These are phyloP conservation scores for Paralichthys olivaceus DNA, from an alignment of 2,113 vertebrate genomes.

Conservation along the genomic window DNA sequence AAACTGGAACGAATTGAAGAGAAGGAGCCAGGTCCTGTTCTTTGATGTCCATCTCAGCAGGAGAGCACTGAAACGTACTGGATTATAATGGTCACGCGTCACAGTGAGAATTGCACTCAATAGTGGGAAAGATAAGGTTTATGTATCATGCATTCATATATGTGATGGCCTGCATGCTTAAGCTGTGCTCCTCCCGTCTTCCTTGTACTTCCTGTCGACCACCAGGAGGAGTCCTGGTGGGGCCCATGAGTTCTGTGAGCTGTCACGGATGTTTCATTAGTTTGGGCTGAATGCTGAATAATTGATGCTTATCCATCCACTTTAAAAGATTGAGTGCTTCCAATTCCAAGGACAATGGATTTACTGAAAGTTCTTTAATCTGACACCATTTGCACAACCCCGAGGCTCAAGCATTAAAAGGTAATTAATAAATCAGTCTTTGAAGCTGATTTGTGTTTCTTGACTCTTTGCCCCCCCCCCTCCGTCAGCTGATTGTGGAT, in stretches of 20 bases:
- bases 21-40: slow-evolving; percentile 2
- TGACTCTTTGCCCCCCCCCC: slow-evolving; percentile 8
- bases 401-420: slow-evolving; percentile 47
- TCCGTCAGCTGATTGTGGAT: background rate
- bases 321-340: slow-evolving; percentile 56
- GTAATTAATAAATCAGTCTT: slow-evolving; percentile 63
- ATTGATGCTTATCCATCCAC: slow-evolving; percentile 69
- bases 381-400: slow-evolving; percentile 34
- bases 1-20: slow-evolving; percentile 7
- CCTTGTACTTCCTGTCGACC: background rate
- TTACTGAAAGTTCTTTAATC: slow-evolving; percentile 55
- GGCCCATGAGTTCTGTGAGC: background rate
- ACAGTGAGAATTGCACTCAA: slow-evolving; percentile 26
- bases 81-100: background rate
- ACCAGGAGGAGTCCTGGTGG: slow-evolving; percentile 17
- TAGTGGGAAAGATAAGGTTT: slow-evolving; percentile 1
- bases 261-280: slow-evolving; percentile 31
- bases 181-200: slow-evolving; percentile 19
- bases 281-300: slow-evolving; percentile 62
- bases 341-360: slow-evolving; percentile 58
- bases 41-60: slow-evolving; percentile 20
- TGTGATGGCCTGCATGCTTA: slow-evolving; percentile 21
- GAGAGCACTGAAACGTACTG: background rate
- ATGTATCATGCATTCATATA: slow-evolving; percentile 45
- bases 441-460: slow-evolving; percentile 28